These are phyloP conservation scores for Polydesmus complanatus DNA, from an alignment of 2,888 invertebrate genomes.

Conservation along the genomic window DNA sequence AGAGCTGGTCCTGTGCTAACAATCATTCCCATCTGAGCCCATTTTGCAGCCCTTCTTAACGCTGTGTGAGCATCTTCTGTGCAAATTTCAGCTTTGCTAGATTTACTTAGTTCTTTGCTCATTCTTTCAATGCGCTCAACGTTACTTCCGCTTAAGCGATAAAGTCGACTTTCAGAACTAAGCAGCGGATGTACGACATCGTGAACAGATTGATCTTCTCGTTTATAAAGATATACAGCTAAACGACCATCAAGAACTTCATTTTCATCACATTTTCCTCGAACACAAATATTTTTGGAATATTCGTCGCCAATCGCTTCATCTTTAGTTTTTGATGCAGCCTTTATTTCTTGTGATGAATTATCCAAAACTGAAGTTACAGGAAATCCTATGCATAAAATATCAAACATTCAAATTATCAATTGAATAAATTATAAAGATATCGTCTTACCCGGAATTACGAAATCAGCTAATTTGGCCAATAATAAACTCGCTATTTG, in stretches of 20 bases:
- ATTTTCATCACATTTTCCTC: background rate
- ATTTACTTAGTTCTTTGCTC: slow-evolving; percentile 30
- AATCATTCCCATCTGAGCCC: slow-evolving; percentile 32
- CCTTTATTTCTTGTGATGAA: too few species aligned
- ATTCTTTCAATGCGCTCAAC: slow-evolving; percentile 30
- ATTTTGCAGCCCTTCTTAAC: slow-evolving; percentile 30
- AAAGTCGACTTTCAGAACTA: slow-evolving; percentile 29
- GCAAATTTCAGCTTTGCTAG: slow-evolving; percentile 29
- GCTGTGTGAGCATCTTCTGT: slow-evolving; percentile 32
- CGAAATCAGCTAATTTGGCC: slow-evolving; percentile 33
- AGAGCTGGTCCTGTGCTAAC: slow-evolving; percentile 31
- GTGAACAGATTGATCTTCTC: slow-evolving; percentile 31
- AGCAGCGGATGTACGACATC: slow-evolving; percentile 31
- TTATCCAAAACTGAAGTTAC: background rate
- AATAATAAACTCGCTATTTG: slow-evolving; percentile 31
- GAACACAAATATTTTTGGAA: background rate
- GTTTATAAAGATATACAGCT: slow-evolving; percentile 32
- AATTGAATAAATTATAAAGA: background rate
- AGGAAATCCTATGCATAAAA: background rate
- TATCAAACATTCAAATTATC: too few species aligned
- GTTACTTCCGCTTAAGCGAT: slow-evolving; percentile 27
- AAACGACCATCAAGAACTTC: slow-evolving; percentile 26
- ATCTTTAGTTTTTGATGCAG: background rate
- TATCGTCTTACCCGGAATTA: slow-evolving; percentile 28
- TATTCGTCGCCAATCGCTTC: background rate